Conservation (phyloP, 2,888 invertebrate species). For the Chymomyza procnemis region DNA sequence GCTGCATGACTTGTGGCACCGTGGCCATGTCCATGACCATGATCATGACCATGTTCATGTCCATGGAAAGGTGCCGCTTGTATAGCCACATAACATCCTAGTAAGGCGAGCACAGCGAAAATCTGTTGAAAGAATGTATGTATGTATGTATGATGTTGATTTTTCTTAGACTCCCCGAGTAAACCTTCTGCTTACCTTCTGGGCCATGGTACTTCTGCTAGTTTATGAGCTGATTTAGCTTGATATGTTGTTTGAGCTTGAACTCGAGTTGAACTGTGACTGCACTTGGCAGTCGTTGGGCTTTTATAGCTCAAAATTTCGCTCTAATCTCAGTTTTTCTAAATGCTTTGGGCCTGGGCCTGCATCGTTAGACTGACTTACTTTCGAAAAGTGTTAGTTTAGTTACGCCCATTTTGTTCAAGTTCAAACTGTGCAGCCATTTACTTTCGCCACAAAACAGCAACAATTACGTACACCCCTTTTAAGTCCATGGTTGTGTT, state of each 20-base stretch:
- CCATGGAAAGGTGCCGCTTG: slow-evolving; percentile 49
- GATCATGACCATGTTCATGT: slow-evolving; percentile 33
- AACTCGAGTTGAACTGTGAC: slow-evolving; percentile 51
- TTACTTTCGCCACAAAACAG: slow-evolving; percentile 47
- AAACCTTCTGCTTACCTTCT: slow-evolving; percentile 51
- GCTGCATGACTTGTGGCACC: slow-evolving; percentile 66
- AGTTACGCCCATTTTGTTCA: slow-evolving; percentile 41
- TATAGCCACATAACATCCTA: slow-evolving; percentile 41
- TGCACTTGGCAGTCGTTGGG: slow-evolving; percentile 24
- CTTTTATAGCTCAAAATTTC: slow-evolving; percentile 48
- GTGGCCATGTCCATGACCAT: slow-evolving; percentile 29
- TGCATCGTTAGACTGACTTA: not conserved
- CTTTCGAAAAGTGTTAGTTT: slow-evolving; percentile 45
- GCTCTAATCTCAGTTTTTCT: not conserved
- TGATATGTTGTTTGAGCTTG: slow-evolving; percentile 36
- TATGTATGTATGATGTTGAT: not conserved
- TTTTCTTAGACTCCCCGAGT: not conserved
- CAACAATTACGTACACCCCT: slow-evolving; percentile 16
- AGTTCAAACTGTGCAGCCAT: slow-evolving; percentile 22
- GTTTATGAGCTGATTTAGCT: slow-evolving; percentile 47
- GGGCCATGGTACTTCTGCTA: slow-evolving; percentile 56
- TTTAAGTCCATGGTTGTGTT: slow-evolving; percentile 11
- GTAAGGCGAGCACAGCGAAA: slow-evolving; percentile 42
- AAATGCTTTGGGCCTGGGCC: not conserved
- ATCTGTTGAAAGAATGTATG: slow-evolving; percentile 35